Percentiles rank a stretch among this genome's conserved stretches.
Evolutionary conservation across 2,888 invertebrate genomes (phyloP).

Genomic region (Agonopterix heracliana): DNA sequence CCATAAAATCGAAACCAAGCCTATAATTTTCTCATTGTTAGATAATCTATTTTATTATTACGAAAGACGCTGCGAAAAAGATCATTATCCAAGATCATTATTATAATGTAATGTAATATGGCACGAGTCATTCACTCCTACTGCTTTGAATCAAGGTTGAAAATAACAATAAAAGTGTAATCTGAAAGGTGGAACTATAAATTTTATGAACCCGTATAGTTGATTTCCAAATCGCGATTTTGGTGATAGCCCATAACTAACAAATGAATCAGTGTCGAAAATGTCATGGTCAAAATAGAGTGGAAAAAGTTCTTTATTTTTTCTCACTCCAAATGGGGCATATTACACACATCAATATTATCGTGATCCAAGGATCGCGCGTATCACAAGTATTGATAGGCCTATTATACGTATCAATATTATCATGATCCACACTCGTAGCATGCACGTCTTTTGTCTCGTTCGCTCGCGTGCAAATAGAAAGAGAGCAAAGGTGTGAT

Average conservation of each 20-base stretch:
- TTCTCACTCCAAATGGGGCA: too few relatives aligned
- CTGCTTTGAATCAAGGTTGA: not conserved
- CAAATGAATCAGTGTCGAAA: not conserved
- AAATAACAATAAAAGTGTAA: not conserved
- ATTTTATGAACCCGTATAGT: not conserved
- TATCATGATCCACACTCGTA: too few relatives aligned
- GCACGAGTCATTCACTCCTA: constrained; percentile 5
- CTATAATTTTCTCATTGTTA: constrained; percentile 28
- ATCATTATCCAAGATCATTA: constrained; percentile 1
- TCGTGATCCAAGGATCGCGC: too few relatives aligned
- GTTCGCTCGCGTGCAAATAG: too few relatives aligned
- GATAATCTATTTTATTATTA: constrained; percentile 24
- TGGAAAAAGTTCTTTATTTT: too few relatives aligned
- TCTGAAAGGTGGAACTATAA: not conserved
- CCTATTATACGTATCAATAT: too few relatives aligned
- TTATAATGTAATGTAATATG: not conserved
- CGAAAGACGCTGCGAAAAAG: constrained; percentile 3
- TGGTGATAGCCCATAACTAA: not conserved
- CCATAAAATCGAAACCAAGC: not conserved
- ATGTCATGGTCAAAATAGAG: too few relatives aligned
- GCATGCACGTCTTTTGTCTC: too few relatives aligned
- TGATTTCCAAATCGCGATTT: not conserved
- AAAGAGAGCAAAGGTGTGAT: too few relatives aligned
- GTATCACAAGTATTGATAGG: too few relatives aligned
- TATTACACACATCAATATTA: too few relatives aligned